phyloP scores from a whole-genome alignment of 2,888 invertebrate species.

The Aphidius colemani region DNA sequence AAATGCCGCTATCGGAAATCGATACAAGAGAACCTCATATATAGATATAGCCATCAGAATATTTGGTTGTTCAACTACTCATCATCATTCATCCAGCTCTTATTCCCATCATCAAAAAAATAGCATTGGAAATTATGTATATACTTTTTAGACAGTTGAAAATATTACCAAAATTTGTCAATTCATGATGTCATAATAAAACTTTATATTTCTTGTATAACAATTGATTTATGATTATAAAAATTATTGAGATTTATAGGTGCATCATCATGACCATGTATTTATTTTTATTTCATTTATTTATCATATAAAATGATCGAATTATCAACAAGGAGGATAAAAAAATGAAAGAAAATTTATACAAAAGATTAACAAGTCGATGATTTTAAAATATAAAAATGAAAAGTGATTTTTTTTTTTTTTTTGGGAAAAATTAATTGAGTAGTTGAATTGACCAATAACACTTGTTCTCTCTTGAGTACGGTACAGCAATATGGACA shows the following conservation, averaged over 20 bases:
- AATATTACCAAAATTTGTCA: no score
- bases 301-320: no score
- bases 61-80: conserved; percentile 39
- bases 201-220: neutral
- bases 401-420: no score
- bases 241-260: no score
- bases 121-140: conserved; percentile 15
- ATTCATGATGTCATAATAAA: neutral
- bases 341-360: no score
- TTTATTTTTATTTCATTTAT: no score
- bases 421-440: no score
- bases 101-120: neutral
- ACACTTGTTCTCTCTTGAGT: conserved; percentile 15
- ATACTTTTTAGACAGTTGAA: neutral
- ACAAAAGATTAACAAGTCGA: no score
- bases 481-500: neutral
- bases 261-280: no score
- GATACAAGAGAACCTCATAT: conserved; percentile 51
- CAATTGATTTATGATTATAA: no score
- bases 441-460: neutral
- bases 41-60: conserved; percentile 45
- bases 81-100: conserved; percentile 6
- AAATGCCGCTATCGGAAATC: conserved; percentile 58
- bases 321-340: no score
- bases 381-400: no score